Evolutionary conservation across 1,140 invertebrate genomes (phyloP).

Genomic region (Ceratosolen fusciceps): DNA sequence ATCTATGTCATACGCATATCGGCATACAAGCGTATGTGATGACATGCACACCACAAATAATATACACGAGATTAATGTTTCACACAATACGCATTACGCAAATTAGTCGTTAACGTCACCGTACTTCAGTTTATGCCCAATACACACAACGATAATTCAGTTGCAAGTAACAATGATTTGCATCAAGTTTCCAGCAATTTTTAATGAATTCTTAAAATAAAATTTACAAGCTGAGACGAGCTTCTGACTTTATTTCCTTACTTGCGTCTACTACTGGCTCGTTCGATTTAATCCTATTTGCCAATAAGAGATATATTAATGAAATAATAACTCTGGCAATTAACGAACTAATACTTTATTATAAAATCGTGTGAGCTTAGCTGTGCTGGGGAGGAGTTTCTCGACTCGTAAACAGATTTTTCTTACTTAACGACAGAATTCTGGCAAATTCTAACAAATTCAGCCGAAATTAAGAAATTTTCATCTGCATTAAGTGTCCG

Average conservation of each 20-base stretch:
- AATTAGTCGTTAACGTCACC: slow-evolving; percentile 16
- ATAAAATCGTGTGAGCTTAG: slow-evolving; percentile 11
- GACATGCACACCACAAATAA: slow-evolving; percentile 6
- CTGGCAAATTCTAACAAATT: too few relatives aligned
- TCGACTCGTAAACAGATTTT: slow-evolving; percentile 28
- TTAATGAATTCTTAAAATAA: slow-evolving; percentile 2
- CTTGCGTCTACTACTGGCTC: not conserved
- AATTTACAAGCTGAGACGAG: not conserved
- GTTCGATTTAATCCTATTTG: not conserved
- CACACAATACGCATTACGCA: slow-evolving; percentile 31
- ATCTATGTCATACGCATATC: slow-evolving; percentile 17
- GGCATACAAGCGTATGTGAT: not conserved
- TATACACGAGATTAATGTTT: slow-evolving; percentile 46
- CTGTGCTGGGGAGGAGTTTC: slow-evolving; percentile 42
- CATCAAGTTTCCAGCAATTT: not conserved
- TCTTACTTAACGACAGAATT: slow-evolving; percentile 22
- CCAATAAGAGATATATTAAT: slow-evolving; percentile 1
- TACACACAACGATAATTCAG: slow-evolving; percentile 11
- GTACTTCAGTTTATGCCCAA: slow-evolving; percentile 21
- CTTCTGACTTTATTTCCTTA: not conserved
- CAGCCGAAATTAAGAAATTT: slow-evolving; percentile 16
- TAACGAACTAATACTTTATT: slow-evolving; percentile 20
- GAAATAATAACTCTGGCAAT: not conserved
- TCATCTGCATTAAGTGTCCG: too few relatives aligned
- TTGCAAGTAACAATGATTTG: slow-evolving; percentile 7